phyloP scores from a whole-genome alignment of 1,140 invertebrate genomes.

The Drosophila nikananu region DNA sequence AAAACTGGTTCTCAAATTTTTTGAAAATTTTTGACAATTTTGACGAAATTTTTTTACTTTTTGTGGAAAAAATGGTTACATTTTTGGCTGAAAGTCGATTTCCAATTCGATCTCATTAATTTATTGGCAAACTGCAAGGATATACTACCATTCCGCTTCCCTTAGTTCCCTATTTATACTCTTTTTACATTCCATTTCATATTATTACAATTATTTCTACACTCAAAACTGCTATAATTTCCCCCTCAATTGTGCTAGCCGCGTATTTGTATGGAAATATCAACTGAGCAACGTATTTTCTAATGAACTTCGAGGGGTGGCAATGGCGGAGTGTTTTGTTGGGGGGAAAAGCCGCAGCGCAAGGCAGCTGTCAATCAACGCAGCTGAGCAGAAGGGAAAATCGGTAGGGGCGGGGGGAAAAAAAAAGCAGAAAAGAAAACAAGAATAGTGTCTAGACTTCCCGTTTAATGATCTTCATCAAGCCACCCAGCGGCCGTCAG shows the following conservation, averaged over 20 bases:
- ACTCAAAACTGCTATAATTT: neutral
- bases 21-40: too few relatives aligned
- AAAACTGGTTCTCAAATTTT: too few relatives aligned
- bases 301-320: slow-evolving; percentile 15
- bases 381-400: neutral
- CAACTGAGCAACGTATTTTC: slow-evolving; percentile 6
- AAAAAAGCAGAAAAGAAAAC: neutral
- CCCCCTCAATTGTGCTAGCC: neutral
- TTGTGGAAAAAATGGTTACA: too few relatives aligned
- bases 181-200: neutral
- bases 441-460: slow-evolving; percentile 22
- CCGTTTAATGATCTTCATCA: slow-evolving; percentile 24
- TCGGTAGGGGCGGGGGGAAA: too few relatives aligned
- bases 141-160: too few relatives aligned
- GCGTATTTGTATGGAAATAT: slow-evolving; percentile 2
- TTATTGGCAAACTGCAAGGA: too few relatives aligned
- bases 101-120: too few relatives aligned
- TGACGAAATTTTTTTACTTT: too few relatives aligned
- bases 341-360: neutral
- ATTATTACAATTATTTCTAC: neutral
- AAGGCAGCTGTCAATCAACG: slow-evolving; percentile 19
- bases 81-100: too few relatives aligned
- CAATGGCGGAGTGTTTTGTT: neutral
- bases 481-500: slow-evolving; percentile 17
- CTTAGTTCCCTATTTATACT: neutral